These are phyloP conservation scores for Palythoa grandis DNA, from an alignment of 92 coral and sea anemone genomes.

Conservation along the genomic window DNA sequence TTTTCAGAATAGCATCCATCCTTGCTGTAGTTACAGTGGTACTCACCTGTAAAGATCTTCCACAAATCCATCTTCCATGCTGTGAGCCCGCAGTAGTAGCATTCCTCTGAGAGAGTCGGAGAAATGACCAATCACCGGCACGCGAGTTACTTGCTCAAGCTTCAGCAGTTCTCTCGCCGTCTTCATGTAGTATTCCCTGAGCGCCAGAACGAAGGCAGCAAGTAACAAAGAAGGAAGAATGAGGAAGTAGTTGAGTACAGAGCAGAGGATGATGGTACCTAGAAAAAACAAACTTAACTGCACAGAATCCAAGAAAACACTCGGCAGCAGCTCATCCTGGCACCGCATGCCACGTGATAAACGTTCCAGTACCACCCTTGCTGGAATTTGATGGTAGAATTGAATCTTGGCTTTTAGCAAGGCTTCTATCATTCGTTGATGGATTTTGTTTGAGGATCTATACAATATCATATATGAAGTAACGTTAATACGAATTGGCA, in stretches of 20 bases:
- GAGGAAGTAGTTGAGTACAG: constrained; percentile 66
- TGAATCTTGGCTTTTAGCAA: constrained; percentile 72
- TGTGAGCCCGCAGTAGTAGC: constrained; percentile 71
- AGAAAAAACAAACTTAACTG: constrained; percentile 69
- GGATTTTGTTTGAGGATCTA: constrained; percentile 73
- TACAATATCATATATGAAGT: neutral
- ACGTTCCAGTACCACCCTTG: constrained; percentile 54
- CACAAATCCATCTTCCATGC: constrained; percentile 66
- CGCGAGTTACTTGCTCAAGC: constrained; percentile 66
- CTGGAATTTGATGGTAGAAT: constrained; percentile 62
- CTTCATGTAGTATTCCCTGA: constrained; percentile 73
- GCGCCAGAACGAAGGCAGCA: constrained; percentile 53
- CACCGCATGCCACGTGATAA: constrained; percentile 78
- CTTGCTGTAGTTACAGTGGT: neutral
- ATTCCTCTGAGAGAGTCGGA: constrained; percentile 78
- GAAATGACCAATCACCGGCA: constrained; percentile 71
- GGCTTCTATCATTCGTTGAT: constrained; percentile 61
- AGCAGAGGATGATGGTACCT: constrained; percentile 64
- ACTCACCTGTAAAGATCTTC: constrained; percentile 77
- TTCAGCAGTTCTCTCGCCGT: constrained; percentile 73
- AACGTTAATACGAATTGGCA: neutral
- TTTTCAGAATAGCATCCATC: neutral
- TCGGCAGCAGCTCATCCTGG: constrained; percentile 80
- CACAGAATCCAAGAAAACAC: constrained; percentile 74
- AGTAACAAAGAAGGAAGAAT: constrained; percentile 65